Base-by-base conservation (phyloP, 1,140 invertebrate genomes). In the Bombus cullumanus region DNA sequence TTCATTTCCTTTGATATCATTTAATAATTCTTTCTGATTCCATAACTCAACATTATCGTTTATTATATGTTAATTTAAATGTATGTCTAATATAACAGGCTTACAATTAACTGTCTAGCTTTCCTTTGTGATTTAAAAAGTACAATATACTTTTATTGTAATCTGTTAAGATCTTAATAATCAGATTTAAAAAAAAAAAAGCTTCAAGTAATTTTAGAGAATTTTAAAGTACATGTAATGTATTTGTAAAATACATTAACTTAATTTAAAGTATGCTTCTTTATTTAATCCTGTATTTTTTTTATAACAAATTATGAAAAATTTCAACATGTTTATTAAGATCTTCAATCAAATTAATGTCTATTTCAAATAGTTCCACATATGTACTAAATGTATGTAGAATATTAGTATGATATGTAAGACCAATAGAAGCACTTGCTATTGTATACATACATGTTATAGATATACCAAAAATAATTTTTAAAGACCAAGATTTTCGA, bases 71-170 rank as follows among this genome's bases (percentile, higher is more conserved):
- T 59, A 28, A 79, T 79, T 39, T 64, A 80, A 22, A 43, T 80
- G 41, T 81, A 81, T 41, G 13, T 39, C 28, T 34, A 22, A 22
- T 83, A 34, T 68, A 68, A 73, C 34, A 47, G 37, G 37, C 41
- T 41, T 81, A 71, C 18, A 68, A 66, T 53, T 78, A 83, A 22
- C 12, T 71, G 18, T 28, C 2, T 18, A 72, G 34, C 12, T 68
- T 34, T 53, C 37, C n/a, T 66, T 80, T 85, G 84, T 85, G 84
- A 81, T 81, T 66, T 25, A 85, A 74, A 57, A n/a, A 84, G 75
- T 84, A 78, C 74, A 84, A 71, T 77, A 41, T 37, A 76, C 1
- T 28, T 28, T 76, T 47, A 57, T 71, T 31, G 10, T 80, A 72
- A n/a, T 53, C 31, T 62, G n/a, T n/a, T 25, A 13, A 39, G 53